A percentile compares a stretch with the other conserved stretches of the same genome.
Evolutionary conservation across 2,797 vertebrate species (phyloP).

Genomic region (Microctenopoma lineatum): DNA sequence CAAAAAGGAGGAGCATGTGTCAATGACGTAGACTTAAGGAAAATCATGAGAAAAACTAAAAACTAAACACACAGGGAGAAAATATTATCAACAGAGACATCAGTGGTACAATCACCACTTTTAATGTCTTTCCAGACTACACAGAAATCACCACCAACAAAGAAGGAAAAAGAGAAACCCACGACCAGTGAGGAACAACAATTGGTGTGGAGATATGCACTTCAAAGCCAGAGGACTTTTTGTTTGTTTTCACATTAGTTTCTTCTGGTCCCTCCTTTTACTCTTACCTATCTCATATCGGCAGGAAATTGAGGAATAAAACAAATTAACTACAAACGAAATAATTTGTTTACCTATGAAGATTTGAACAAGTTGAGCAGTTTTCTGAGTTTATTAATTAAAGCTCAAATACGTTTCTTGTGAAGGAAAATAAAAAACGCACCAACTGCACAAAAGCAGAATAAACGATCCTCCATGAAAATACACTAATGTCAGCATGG

Average conservation of each 20-base stretch:
- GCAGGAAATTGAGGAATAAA: slow-evolving; percentile 59
- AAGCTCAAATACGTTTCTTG: slow-evolving; percentile 50
- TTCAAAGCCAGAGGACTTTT: slow-evolving; percentile 67
- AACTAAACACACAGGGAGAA: not conserved
- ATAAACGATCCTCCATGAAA: not conserved
- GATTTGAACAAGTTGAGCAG: slow-evolving; percentile 66
- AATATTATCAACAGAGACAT: slow-evolving; percentile 28
- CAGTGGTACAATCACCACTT: slow-evolving; percentile 24
- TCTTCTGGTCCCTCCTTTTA: slow-evolving; percentile 38
- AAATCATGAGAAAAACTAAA: not conserved
- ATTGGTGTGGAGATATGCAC: slow-evolving; percentile 60
- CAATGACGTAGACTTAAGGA: not conserved
- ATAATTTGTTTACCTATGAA: slow-evolving; percentile 77
- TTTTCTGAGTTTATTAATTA: slow-evolving; percentile 70
- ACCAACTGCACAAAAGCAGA: not conserved
- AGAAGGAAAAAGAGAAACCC: slow-evolving; percentile 33
- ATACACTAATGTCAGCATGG: slow-evolving; percentile 4
- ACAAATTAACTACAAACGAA: slow-evolving; percentile 63
- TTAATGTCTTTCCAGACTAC: slow-evolving; percentile 44
- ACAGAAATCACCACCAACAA: slow-evolving; percentile 43
- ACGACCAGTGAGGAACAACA: slow-evolving; percentile 30
- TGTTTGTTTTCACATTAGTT: slow-evolving; percentile 63
- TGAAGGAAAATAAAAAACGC: slow-evolving; percentile 6
- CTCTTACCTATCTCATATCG: slow-evolving; percentile 72
- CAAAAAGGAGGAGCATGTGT: not conserved